Evolutionary conservation across 2,113 vertebrate genomes (phyloP).

Genomic region (Prunella fulvescens): DNA sequence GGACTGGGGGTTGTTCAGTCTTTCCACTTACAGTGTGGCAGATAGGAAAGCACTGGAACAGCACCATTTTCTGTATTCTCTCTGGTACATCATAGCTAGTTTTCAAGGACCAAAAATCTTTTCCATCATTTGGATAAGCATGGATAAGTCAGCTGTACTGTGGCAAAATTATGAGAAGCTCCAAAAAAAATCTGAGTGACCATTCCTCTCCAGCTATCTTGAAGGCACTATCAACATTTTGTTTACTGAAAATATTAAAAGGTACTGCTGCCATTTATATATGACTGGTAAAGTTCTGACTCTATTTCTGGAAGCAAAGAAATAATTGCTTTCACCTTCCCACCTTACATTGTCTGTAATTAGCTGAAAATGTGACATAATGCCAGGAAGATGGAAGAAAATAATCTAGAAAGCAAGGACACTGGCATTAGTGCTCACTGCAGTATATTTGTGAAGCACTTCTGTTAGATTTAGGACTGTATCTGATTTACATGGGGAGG

Average conservation of each 20-base stretch:
- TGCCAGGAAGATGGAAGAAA: background rate
- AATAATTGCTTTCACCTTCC: background rate
- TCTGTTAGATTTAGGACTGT: background rate
- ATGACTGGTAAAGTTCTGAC: background rate
- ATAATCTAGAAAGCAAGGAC: background rate
- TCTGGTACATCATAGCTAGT: background rate
- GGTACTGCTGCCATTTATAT: background rate
- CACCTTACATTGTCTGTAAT: background rate
- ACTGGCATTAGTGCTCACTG: background rate
- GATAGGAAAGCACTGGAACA: background rate
- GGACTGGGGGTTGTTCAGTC: background rate
- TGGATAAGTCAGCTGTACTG: background rate
- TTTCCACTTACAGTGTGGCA: background rate
- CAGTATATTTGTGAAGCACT: background rate
- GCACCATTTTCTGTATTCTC: background rate
- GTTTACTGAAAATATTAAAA: background rate
- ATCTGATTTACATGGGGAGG: background rate
- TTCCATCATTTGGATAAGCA: background rate
- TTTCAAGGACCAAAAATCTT: background rate
- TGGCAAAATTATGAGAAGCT: background rate
- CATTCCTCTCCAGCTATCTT: background rate
- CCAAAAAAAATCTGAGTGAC: background rate
- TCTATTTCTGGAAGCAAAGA: background rate
- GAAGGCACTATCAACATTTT: background rate
- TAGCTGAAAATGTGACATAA: conserved; percentile 25